Evolutionary conservation across 2,113 vertebrate genomes (phyloP).

Genomic region (Tenrec ecaudatus): DNA sequence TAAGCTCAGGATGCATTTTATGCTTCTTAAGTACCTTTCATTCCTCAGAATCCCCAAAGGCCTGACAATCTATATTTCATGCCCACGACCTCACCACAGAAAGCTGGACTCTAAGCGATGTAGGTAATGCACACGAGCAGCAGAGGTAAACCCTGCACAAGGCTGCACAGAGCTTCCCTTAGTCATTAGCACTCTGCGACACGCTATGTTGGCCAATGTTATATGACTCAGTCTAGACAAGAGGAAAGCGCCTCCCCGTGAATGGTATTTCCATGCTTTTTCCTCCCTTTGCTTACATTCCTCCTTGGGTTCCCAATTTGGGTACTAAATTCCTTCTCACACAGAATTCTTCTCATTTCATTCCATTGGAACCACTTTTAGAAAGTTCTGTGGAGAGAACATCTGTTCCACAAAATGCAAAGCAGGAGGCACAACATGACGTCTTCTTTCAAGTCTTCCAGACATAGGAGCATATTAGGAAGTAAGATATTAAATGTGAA

Average conservation of each 20-base stretch:
- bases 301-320: constrained; percentile 44
- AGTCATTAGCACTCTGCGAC: not conserved
- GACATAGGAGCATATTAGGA: constrained; percentile 10
- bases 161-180: not conserved
- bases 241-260: constrained; percentile 65
- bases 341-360: constrained; percentile 40
- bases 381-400: not conserved
- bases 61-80: constrained; percentile 61
- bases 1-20: constrained; percentile 56
- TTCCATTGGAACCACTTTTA: constrained; percentile 1
- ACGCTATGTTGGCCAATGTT: not conserved
- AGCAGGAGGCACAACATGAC: not conserved
- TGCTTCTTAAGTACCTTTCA: constrained; percentile 63
- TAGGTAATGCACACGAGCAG: not conserved
- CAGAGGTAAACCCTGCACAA: not conserved
- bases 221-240: constrained; percentile 68
- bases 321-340: constrained; percentile 23
- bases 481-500: constrained; percentile 46
- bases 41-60: constrained; percentile 56
- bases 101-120: not conserved
- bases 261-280: constrained; percentile 54
- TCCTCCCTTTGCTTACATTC: constrained; percentile 29
- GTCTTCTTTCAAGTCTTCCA: constrained; percentile 12
- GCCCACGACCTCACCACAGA: constrained; percentile 49
- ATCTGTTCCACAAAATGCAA: constrained; percentile 1